phyloP scores from a whole-genome alignment of 2,797 vertebrate genomes.

The Schizothorax lantsangensis region DNA sequence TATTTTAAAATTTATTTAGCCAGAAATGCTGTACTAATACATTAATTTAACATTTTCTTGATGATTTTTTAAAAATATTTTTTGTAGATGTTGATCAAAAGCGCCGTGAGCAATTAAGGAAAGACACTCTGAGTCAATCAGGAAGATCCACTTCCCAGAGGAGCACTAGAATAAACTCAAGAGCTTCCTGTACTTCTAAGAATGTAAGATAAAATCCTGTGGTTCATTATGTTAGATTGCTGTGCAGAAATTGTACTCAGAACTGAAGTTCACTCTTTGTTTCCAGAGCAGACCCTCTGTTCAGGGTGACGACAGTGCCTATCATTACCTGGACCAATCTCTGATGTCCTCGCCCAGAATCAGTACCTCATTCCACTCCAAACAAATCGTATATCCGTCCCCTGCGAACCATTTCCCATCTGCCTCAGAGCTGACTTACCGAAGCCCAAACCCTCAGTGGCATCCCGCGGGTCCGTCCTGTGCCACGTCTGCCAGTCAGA shows the following conservation, averaged over 20 bases:
- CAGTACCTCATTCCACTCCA: constrained; percentile 74
- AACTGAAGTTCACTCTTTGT: constrained; percentile 21
- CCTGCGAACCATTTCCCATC: constrained; percentile 50
- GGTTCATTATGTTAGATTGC: neutral
- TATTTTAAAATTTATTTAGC: neutral
- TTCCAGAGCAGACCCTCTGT: constrained; percentile 71
- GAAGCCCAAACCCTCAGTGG: constrained; percentile 61
- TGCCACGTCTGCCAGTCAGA: constrained; percentile 60
- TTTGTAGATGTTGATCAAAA: constrained; percentile 89
- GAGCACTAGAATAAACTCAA: constrained; percentile 70
- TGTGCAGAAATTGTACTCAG: neutral
- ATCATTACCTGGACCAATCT: constrained; percentile 68
- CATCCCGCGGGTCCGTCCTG: constrained; percentile 53
- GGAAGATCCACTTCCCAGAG: constrained; percentile 71
- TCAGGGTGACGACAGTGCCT: constrained; percentile 69
- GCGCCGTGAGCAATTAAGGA: constrained; percentile 82
- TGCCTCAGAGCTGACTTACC: constrained; percentile 64
- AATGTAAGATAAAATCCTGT: constrained; percentile 75
- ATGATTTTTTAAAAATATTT: constrained; percentile 7
- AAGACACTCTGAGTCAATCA: constrained; percentile 74
- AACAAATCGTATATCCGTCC: constrained; percentile 73
- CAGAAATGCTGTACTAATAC: neutral
- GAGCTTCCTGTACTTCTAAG: constrained; percentile 68
- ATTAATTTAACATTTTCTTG: neutral
- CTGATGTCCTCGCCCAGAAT: constrained; percentile 71